These are phyloP conservation scores for Martes martes DNA, from an alignment of 2,113 vertebrate species.

Conservation along the genomic window DNA sequence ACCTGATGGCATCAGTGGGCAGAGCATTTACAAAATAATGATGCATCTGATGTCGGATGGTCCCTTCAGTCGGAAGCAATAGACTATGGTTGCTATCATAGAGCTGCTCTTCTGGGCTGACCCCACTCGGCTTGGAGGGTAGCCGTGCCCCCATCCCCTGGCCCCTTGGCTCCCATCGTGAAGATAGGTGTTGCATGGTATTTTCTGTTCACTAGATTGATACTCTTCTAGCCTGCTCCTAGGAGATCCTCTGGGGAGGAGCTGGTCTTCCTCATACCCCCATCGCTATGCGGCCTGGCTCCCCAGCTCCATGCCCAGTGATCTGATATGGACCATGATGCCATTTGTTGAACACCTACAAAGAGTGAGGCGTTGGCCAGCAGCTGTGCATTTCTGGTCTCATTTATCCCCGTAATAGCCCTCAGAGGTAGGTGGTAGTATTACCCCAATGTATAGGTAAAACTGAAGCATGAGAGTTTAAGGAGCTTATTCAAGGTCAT, in stretches of 20 bases:
- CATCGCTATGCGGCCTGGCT: rapidly evolving
- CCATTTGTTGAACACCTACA: not conserved
- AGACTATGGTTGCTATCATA: too few relatives aligned
- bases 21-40: not conserved
- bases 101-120: not conserved
- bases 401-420: not conserved
- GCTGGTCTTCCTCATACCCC: not conserved
- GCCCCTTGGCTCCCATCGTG: not conserved
- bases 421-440: not conserved
- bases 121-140: too few relatives aligned
- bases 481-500: not conserved
- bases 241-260: not conserved
- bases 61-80: not conserved
- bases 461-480: not conserved
- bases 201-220: not conserved
- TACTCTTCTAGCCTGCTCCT: not conserved
- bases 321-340: not conserved
- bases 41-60: not conserved
- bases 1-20: not conserved
- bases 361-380: not conserved
- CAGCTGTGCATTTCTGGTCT: too few relatives aligned
- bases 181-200: rapidly evolving
- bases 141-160: rapidly evolving
- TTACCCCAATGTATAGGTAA: not conserved
- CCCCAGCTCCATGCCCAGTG: not conserved